Conservation (phyloP, 2,888 invertebrate species). For the Hydrotaea diabolus region DNA sequence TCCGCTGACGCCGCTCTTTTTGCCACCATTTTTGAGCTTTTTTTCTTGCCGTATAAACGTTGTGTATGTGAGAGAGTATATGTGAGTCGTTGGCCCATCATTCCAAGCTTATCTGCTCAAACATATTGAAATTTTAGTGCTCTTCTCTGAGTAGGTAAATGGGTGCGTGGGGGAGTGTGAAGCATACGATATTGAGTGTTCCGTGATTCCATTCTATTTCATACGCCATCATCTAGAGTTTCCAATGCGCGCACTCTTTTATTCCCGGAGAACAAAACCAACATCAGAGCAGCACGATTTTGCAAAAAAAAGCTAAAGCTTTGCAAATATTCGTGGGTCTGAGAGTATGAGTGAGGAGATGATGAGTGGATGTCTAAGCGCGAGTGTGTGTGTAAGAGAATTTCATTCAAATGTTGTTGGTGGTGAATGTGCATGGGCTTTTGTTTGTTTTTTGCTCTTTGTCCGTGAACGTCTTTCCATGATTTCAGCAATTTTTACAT, state of each 20-base stretch:
- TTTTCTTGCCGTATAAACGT: slow-evolving; percentile 1
- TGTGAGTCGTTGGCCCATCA: slow-evolving; percentile 52
- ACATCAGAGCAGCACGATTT: neutral
- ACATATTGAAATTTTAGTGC: slow-evolving; percentile 26
- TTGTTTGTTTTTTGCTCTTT: slow-evolving; percentile 43
- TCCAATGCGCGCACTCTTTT: slow-evolving; percentile 58
- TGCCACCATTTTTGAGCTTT: slow-evolving; percentile 13
- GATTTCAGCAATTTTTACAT: neutral
- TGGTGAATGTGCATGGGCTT: neutral
- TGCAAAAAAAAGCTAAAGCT: slow-evolving; percentile 18
- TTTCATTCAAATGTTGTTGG: slow-evolving; percentile 46
- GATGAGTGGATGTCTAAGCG: neutral
- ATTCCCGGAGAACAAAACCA: neutral
- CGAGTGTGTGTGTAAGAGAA: neutral
- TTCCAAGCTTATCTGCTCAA: slow-evolving; percentile 50
- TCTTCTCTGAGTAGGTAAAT: slow-evolving; percentile 19
- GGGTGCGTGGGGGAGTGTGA: neutral
- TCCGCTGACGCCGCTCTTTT: slow-evolving; percentile 29
- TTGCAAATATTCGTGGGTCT: slow-evolving; percentile 17
- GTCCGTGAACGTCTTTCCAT: neutral
- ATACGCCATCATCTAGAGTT: neutral
- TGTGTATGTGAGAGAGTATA: neutral
- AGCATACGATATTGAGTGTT: neutral
- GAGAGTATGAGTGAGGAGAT: neutral
- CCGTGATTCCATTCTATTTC: slow-evolving; percentile 37